Evolutionary conservation across 2,797 vertebrate genomes (phyloP), one percentile per base, ranked within the genome.

Genomic region (Molossus alvarezi): DNA sequence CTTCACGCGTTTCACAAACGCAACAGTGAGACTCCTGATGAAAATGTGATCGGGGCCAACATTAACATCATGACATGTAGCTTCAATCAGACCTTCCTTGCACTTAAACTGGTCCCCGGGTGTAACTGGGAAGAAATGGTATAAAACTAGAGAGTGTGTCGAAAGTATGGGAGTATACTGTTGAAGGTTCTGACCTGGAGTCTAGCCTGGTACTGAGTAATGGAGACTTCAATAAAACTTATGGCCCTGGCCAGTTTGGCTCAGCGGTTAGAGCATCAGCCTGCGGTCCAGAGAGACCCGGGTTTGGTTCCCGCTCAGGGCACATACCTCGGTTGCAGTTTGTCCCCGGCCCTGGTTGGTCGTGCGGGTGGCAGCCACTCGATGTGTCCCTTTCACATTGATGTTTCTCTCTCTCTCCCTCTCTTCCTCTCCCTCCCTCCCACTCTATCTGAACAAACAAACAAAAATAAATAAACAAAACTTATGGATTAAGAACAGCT

Each of bases 91-190:
- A 33, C 55, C 5, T 13, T 96, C 41, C 20, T 20, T 55, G 17
- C 41, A 25, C 25, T 92, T 83, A 77, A 51, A 65, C 64, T 85
- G 80, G 25, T 33, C 45, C 21, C 29, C 37, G 6, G 65, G 62
- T 72, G 91, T 64, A 87, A 96, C 13, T 75, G 69, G 21, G 33
- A 79, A 95, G 81, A 91, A 91, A 80, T 18, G 25, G 27, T 37
- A n/a, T 4, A 84, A 93, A 83, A 93, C 80, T 33, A 57, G 45
- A 55, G 51, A 88, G 37, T 71, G 45, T 55, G 11, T 45, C 62
- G 82, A 76, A 75, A 83, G 89, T 48, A 48, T 8, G 37, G 29
- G 27, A 58, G 11, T 57, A 53, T 37, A 37, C 53, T 18, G 9
- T 60, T 62, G 75, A 79, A 83, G 41, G 18, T 62, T 79, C 21